Base-by-base conservation (phyloP, 1,140 invertebrate genomes). In the Heliconius hermathena region DNA sequence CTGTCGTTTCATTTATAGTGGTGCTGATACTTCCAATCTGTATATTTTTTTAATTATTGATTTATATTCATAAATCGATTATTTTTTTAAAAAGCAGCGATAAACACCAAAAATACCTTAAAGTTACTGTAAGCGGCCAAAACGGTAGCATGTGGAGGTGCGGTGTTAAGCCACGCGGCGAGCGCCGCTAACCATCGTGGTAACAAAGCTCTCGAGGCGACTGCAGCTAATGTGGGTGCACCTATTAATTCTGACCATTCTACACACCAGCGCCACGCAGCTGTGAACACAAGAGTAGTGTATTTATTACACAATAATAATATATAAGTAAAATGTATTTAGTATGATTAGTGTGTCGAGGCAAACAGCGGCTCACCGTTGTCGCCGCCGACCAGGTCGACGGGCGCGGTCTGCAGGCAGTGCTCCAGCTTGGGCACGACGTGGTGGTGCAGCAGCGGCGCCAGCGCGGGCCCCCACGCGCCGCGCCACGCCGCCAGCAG, bases 401-500 rank as follows among this genome's bases (percentile, higher is more conserved):
- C 97, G 3, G 97, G 95, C 82, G 99, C 96, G 57, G 94, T 93
- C 49, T 95, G 93, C 73, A 99, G 93, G 29, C 96, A 96, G 70
- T 96, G 91, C 90, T 98, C 97, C 33, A 99, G 93, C 91, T 99
- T 99, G 3, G 99, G 99, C 71, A 99, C 93, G 79, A 99, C 98
- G 93, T 99, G 98, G 84, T 97, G 97, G 3, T 98, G 95, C 38
- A 99, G 91, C 88, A 99, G 98, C 9, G 97, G 96, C 73, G 98
- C 96, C 95, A 99, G 97, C 52, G 98, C 97, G 11, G 96, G 96
- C 78, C 96, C 96, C 71, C 97, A 95, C 0, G 99, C 98, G 73
- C 95, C 91, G n/a, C 96, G 94, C 99, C 99, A 99, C 1, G 99
- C 99, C 81, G 97, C 95, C 1, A 99, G 95, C 95, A 99, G 98